Evolutionary conservation across 2,113 vertebrate genomes (phyloP), one percentile per base, ranked within the genome.

Genomic region (Phyllopteryx taeniolatus): DNA sequence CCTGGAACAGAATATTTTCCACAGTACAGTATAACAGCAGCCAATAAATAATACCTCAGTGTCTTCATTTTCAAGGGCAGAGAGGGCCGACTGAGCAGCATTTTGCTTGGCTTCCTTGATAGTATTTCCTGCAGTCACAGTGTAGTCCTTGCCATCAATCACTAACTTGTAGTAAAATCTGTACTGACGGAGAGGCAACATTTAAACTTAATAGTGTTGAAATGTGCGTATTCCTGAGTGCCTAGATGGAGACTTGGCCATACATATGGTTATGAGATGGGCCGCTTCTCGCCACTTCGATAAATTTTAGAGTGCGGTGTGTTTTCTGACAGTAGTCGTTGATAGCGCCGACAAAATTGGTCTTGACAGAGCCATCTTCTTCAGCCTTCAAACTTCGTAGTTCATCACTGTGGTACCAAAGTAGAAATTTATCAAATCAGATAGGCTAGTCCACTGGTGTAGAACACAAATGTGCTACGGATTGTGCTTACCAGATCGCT

Each of bases 161-260:
- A 87, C 33, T 10, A 86, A 65, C 56, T 79, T 91, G 76, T 71
- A 88, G 57, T 77, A 73, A 79, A 93, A 93, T 68, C 92, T 93
- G 73, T 19, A 54, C 2, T 2, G 8, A 1, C 8, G 71, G 11
- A 1, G 7, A 22, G 14, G 2, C 73, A 59, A 68, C 44, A 66
- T 49, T 68, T 49, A 5, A 42, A 31, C 60, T 43, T 2, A 43
- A n/a, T 15, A 42, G 8, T 56, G 17, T 70, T 39, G 11, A 66
- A 46, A 66, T 6, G 15, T 27, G 20, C 20, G 2, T 44, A 22
- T 43, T 44, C 1, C n/a, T 44, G 1, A 22, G 42, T 42, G 6
- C 14, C 31, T 7, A 15, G 44, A 53, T 0, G 64, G 9, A 67
- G 17, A 1, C 46, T 70, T 2, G 51, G 8, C 46, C 13, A 27